Evolutionary conservation across 2,113 vertebrate species (phyloP), one percentile per base, ranked within the genome.

Genomic region (Forbesichthys agassizii): DNA sequence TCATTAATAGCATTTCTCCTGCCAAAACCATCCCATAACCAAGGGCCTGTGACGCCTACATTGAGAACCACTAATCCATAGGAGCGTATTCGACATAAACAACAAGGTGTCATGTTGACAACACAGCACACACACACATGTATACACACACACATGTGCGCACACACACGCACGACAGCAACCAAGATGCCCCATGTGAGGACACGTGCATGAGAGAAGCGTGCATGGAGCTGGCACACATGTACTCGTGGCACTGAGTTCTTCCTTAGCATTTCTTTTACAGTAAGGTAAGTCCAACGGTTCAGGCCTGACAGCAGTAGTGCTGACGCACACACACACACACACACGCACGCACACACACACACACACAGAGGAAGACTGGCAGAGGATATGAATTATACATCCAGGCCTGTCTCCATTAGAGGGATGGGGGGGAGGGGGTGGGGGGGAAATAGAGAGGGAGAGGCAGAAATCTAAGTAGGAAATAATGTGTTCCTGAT

Each of bases 301-400:
- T 80, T 58, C 27, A 42, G 56, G 78, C 71, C 83, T 73, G 71
- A 74, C 57, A 58, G 79, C 77, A 75, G 74, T 62, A 68, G 64
- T 73, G 61, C 61, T 53, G 68, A 57, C 59, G 10, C 52, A 61
- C 52, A 62, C 61, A 69, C 71, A 69, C 69, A 56, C 66, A 18
- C 61, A 18, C 61, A 62, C 61, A 20, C 14, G 11, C 14, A 47
- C 64, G 47, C 64, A 46, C 51, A 54, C 63, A 11, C 83, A 66
- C 46, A 47, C 27, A 27, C 27, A 27, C 27, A 27, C 27, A 27
- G 59, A 78, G 77, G 60, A 36, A 13, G 69, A 68, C 78, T 83
- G 78, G 87, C 77, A 85, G 84, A 87, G 79, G 64, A 67, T 66
- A 89, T 90, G 88, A 90, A 91, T 91, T 89, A 90, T 90, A 90